Base-by-base conservation (phyloP, 2,888 invertebrate genomes). In the Notocelia uddmanniana region DNA sequence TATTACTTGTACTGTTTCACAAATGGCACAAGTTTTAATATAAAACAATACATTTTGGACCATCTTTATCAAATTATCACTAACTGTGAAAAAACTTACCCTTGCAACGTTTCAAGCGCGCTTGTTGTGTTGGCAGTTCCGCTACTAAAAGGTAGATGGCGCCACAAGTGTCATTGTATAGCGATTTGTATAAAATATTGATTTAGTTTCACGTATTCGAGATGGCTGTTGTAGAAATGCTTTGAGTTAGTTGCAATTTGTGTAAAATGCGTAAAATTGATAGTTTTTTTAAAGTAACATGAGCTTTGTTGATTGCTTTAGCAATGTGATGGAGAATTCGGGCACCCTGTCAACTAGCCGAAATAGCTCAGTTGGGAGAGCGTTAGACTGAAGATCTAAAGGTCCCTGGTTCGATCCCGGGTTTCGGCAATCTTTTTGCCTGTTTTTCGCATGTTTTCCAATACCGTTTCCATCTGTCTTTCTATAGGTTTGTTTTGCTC, bases 331-430 rank as follows among this genome's bases (percentile, higher is more conserved):
- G 13, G 21, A n/a, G 34, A 75, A 81, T 86, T 89, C 85, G 70
- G 63, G 2, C 0, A 0, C 0, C 0, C 0, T 0, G 0, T 0
- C 11, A 74, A 78, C 57, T 50, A 60, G 95, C 95, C 95, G 95
- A 94, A 95, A 95, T 95, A 95, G 95, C 95, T 95, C 95, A 95
- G 95, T 94, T 90, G 94, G 95, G 94, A 95, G 95, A 94, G 94
- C 92, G 95, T 95, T 93, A 93, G 95, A 94, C 95, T 95, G 95
- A 95, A 95, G 95, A 95, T 95, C 95, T 95, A 95, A 95, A 95
- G 94, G 95, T 95, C 95, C 95, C 95, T 94, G 95, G 95, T 95
- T 95, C 95, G 94, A 95, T 95, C 95, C 95, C 95, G 85, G 95
- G 95, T 95, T 95, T 95, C 95, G 95, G 95, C 95, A 95, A 74